Evolutionary conservation across 2,888 invertebrate genomes (phyloP).

Genomic region (Diogma glabrata): DNA sequence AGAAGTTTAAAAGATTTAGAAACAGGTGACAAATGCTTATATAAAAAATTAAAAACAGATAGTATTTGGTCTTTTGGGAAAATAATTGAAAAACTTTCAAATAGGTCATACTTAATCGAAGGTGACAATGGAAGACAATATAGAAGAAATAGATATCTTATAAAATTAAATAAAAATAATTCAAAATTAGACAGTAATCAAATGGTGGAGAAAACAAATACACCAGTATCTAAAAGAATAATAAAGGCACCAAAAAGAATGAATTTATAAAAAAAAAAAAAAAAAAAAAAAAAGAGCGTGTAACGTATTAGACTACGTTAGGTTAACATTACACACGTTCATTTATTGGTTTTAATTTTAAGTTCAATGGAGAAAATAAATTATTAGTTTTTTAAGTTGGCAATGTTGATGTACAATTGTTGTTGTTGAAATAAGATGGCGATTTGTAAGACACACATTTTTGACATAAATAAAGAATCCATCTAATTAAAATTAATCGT

Average conservation of each 20-base stretch:
- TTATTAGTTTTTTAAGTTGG: no score
- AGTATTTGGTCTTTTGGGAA: neutral
- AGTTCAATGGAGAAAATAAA: no score
- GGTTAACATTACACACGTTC: no score
- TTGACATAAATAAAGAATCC: no score
- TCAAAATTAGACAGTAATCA: neutral
- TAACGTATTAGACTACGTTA: no score
- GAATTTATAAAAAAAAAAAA: no score
- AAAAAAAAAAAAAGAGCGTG: no score
- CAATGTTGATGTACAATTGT: no score
- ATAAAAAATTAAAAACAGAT: neutral
- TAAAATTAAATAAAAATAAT: neutral
- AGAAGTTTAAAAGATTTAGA: neutral
- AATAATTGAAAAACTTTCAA: conserved; percentile 1
- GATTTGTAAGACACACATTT: no score
- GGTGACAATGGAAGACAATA: neutral
- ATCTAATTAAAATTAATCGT: no score
- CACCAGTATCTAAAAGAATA: neutral
- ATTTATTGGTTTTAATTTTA: no score
- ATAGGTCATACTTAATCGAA: neutral
- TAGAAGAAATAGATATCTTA: neutral
- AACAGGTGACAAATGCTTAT: neutral
- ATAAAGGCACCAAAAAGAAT: neutral
- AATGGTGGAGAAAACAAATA: neutral
- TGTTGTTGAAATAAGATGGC: no score